Conservation (phyloP, 2,113 vertebrate species). For the Sturnira hondurensis region DNA sequence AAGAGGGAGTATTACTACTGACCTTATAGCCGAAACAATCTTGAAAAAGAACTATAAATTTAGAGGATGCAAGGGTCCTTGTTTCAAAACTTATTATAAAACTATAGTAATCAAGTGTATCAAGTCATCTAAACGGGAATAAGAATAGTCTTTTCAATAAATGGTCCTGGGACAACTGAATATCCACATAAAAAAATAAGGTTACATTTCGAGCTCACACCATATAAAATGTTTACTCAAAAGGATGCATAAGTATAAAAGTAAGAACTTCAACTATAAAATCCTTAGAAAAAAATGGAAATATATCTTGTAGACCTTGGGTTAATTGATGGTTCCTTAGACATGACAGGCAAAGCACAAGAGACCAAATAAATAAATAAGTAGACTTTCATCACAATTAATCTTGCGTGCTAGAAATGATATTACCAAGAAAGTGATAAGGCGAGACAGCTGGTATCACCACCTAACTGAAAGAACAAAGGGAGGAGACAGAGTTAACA, state of each 20-base stretch:
- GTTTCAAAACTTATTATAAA: background rate
- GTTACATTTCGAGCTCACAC: background rate
- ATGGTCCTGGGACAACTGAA: background rate
- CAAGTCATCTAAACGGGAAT: background rate
- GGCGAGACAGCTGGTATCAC: background rate
- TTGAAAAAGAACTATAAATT: background rate
- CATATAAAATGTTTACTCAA: background rate
- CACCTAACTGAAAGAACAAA: background rate
- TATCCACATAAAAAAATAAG: background rate
- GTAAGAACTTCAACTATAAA: background rate
- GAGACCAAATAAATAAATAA: background rate
- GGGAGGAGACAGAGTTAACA: background rate
- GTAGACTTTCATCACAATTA: background rate
- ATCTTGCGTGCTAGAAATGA: background rate
- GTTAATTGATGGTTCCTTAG: background rate
- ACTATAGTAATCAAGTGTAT: background rate
- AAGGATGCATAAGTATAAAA: background rate
- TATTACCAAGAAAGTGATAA: background rate
- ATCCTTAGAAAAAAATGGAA: background rate
- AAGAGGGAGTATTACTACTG: background rate
- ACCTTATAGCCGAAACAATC: background rate
- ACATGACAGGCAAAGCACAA: background rate
- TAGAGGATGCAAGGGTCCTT: no score
- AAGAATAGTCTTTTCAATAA: slow-evolving; percentile 12
- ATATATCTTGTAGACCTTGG: background rate